Evolutionary conservation across 2,888 invertebrate species (phyloP), one percentile per base, ranked within the genome.

Genomic region (Oscheius onirici): DNA sequence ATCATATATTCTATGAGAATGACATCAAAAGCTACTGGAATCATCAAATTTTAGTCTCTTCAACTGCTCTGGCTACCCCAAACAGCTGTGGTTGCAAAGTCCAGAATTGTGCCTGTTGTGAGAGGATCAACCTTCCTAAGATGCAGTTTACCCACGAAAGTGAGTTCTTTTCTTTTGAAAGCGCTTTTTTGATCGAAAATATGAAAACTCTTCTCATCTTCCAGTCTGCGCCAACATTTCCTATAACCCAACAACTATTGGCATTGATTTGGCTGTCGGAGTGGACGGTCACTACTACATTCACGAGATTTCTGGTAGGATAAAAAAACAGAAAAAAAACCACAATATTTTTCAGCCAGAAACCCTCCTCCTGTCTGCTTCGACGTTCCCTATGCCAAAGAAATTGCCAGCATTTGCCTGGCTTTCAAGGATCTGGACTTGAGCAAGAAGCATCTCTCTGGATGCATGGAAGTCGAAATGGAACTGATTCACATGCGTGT

Each of bases 321-420:
- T 5, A 10, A 15, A 22, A 2, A 3, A 3, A 40, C 6, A 6
- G 2, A 34, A 44, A 34, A 1, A 67, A 13, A 34, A 34, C 44
- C 24, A 41, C 1, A 17, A 41, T 20, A 5, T 8, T 55, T 70
- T 87, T 63, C 83, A 89, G 89, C 82, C 17, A 76, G 79, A 13
- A 89, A 88, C 73, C 89, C 89, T 5, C 89, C 89, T 24, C 87
- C 89, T 1, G 46, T 88, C 15, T 89, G 89, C 76, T 86, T 88
- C 72, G 87, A 81, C n/a, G 80, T 89, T 43, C 77, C 89, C 44
- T 84, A 88, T 58, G 82, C 87, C 17, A 82, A 84, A 51, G 89
- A 88, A 58, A 84, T 87, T 40, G 60, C 89, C 34, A 67, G 66
- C 22, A 40, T 74, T 2, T 73, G 78, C 65, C 24, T 68, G 20